Conservation (phyloP, 2,113 vertebrate genomes). For the Ovis aries region DNA sequence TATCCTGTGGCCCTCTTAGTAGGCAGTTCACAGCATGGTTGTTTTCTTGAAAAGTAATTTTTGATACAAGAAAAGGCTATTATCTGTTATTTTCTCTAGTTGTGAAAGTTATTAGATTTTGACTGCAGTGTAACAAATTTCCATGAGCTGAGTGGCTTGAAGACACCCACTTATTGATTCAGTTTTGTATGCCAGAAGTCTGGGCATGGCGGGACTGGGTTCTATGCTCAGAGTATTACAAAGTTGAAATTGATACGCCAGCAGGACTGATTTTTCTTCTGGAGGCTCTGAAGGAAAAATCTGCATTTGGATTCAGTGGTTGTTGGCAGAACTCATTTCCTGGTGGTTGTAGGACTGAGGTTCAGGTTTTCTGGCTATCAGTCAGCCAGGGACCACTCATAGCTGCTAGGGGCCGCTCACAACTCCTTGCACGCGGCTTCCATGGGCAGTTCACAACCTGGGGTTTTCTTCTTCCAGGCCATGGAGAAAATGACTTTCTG, state of each 20-base stretch:
- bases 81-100: neutral
- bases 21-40: neutral
- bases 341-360: neutral
- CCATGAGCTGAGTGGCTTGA: neutral
- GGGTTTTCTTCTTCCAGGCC: neutral
- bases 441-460: neutral
- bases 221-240: neutral
- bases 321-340: neutral
- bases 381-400: neutral
- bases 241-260: neutral
- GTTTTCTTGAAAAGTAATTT: neutral
- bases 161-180: neutral
- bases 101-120: neutral
- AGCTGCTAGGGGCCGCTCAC: no score
- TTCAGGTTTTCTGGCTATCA: neutral
- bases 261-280: neutral
- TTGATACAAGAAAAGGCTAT: neutral
- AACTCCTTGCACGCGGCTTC: neutral
- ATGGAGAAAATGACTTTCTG: neutral
- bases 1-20: neutral
- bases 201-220: neutral
- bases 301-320: neutral
- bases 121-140: neutral
- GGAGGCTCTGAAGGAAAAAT: neutral
- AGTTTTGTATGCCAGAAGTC: neutral